These are phyloP conservation scores for Pimephales promelas DNA, from an alignment of 2,113 vertebrate species.

Conservation along the genomic window DNA sequence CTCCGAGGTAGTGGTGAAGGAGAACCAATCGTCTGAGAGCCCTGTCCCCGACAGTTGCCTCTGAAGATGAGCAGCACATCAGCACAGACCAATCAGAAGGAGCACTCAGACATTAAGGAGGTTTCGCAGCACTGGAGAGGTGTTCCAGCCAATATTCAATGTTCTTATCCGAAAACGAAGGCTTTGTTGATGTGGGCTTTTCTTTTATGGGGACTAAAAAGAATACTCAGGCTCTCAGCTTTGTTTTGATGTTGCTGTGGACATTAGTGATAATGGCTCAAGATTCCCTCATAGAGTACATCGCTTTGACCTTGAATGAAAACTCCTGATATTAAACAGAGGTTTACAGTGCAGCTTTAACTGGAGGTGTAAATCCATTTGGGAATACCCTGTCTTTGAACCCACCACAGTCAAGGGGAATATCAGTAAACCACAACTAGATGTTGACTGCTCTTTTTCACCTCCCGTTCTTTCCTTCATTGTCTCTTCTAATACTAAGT, in stretches of 20 bases:
- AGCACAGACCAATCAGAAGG: background rate
- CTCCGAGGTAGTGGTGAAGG: slow-evolving; percentile 48
- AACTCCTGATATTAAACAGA: background rate
- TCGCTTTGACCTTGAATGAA: slow-evolving; percentile 20
- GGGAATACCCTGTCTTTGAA: background rate
- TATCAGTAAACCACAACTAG: background rate
- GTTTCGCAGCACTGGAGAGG: background rate
- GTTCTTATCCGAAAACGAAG: slow-evolving; percentile 2
- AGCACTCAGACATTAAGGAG: background rate
- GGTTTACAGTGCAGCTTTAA: background rate
- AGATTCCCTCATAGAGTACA: background rate
- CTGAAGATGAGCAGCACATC: slow-evolving; percentile 7
- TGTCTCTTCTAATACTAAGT: background rate
- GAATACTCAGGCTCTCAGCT: background rate
- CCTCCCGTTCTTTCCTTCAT: background rate
- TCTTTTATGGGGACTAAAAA: slow-evolving; percentile 27
- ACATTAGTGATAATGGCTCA: slow-evolving; percentile 12
- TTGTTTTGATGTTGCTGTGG: slow-evolving; percentile 47
- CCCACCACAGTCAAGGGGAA: background rate
- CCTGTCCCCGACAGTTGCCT: slow-evolving; percentile 12
- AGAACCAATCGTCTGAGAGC: slow-evolving; percentile 32
- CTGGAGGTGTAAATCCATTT: background rate
- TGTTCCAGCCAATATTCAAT: slow-evolving; percentile 10
- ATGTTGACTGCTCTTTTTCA: background rate
- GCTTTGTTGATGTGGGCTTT: slow-evolving; percentile 8